A percentile compares a stretch with the other conserved stretches of the same genome.
Conservation (phyloP, 2,888 invertebrate genomes). For the Petrolisthes manimaculis region DNA sequence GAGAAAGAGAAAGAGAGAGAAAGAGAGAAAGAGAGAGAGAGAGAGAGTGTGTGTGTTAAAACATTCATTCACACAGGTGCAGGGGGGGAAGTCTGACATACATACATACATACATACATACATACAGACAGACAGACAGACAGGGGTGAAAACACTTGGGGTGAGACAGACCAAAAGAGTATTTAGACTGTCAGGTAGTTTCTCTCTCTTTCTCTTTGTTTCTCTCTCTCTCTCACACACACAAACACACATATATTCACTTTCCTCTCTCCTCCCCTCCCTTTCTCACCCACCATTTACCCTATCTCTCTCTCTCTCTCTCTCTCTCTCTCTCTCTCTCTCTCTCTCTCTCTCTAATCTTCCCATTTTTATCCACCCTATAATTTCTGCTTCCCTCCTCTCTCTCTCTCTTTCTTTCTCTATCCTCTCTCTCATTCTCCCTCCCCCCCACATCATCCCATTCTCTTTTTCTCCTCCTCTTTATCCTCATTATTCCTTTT, state of each 20-base stretch:
- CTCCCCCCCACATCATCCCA: background rate
- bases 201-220: constrained; percentile 20
- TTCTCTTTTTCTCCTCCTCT: background rate
- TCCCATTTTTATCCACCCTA: background rate
- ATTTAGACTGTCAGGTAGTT: too few relatives aligned
- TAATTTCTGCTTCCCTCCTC: background rate
- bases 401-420: background rate
- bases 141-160: background rate
- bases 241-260: too few relatives aligned
- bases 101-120: too few relatives aligned
- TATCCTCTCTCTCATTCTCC: background rate
- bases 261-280: background rate
- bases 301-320: background rate
- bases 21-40: background rate
- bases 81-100: constrained; percentile 3
- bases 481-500: too few relatives aligned
- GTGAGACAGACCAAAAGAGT: too few relatives aligned
- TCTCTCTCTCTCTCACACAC: constrained; percentile 11
- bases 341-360: background rate
- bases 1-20: background rate
- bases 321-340: background rate
- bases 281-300: background rate
- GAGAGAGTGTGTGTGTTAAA: background rate
- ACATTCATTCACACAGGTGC: too few relatives aligned
- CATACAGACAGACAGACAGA: too few relatives aligned